Conservation (phyloP, 2,113 vertebrate genomes). For the Eubucco bourcierii region DNA sequence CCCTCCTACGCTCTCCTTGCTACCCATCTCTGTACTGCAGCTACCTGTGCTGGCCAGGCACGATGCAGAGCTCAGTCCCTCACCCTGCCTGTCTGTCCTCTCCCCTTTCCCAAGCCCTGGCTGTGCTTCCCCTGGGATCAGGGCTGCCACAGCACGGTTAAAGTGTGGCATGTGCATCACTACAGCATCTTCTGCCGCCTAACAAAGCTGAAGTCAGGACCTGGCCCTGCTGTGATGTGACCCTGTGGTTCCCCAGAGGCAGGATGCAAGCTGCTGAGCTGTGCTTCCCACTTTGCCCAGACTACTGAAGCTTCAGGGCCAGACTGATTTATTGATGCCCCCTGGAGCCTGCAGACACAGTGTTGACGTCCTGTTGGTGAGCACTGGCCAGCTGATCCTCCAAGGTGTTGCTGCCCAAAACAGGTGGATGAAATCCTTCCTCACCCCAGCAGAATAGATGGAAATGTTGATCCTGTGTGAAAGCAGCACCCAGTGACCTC, state of each 20-base stretch:
- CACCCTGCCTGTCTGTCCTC: neutral
- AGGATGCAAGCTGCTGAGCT: neutral
- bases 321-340: neutral
- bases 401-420: neutral
- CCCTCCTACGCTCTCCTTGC: neutral
- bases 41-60: neutral
- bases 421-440: constrained; percentile 4
- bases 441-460: neutral
- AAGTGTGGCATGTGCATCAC: neutral
- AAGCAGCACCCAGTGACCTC: neutral
- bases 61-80: neutral
- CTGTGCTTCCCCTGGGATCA: neutral
- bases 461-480: neutral
- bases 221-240: neutral
- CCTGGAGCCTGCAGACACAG: neutral
- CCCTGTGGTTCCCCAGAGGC: neutral
- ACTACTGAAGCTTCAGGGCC: neutral
- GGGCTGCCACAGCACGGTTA: neutral
- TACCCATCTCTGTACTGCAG: neutral
- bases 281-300: neutral
- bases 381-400: constrained; percentile 1
- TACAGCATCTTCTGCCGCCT: neutral
- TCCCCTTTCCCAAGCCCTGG: neutral
- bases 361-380: neutral
- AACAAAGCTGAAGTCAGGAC: neutral